phyloP scores from a whole-genome alignment of 2,113 vertebrate genomes.

The Uropsilus gracilis region DNA sequence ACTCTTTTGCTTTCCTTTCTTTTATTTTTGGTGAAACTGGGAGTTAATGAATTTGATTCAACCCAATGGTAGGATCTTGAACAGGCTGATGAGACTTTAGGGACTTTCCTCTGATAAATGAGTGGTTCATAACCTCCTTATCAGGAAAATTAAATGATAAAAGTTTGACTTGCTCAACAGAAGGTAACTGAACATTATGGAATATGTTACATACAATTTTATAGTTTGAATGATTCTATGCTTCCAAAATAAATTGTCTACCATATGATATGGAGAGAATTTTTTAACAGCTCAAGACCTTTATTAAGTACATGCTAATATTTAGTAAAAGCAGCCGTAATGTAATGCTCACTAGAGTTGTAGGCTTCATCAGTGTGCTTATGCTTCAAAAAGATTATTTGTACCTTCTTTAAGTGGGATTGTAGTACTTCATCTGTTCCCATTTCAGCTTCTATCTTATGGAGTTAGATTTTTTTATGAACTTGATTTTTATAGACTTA shows the following conservation, averaged over 20 bases:
- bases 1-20: neutral
- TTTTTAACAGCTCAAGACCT: neutral
- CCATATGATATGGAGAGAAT: neutral
- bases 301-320: neutral
- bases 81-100: neutral
- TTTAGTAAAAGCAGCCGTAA: neutral
- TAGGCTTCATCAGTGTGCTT: neutral
- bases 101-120: neutral
- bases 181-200: neutral
- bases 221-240: neutral
- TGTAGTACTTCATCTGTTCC: conserved; percentile 23
- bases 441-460: conserved; percentile 38
- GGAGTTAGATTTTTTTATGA: no score
- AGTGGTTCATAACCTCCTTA: neutral
- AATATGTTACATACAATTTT: neutral
- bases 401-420: conserved; percentile 20
- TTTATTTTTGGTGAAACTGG: neutral
- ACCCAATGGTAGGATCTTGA: neutral
- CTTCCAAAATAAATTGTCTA: neutral
- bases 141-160: neutral
- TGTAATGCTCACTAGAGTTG: neutral
- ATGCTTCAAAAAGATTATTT: conserved; percentile 33
- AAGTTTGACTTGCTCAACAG: neutral
- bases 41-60: conserved; percentile 9
- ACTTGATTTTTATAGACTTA: conserved; percentile 66